Percentiles rank a stretch among this genome's conserved stretches.
Conservation (phyloP, 2,888 invertebrate species). For the Achlya flavicornis region DNA sequence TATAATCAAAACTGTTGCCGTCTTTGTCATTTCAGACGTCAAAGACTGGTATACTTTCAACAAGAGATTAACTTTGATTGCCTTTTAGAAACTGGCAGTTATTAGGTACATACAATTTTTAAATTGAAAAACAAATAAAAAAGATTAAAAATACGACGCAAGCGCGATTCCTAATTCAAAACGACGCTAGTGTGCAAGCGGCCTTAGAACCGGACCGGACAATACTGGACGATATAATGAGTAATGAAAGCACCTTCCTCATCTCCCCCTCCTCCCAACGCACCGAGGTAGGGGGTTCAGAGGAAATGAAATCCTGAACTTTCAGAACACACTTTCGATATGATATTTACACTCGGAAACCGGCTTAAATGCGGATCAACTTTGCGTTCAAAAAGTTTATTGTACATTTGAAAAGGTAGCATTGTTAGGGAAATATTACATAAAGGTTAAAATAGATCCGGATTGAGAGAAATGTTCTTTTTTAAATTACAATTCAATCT, state of each 20-base stretch:
- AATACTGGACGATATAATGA: slow-evolving; percentile 40
- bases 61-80: too few species aligned
- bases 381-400: slow-evolving; percentile 32
- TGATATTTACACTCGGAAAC: slow-evolving; percentile 52
- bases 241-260: slow-evolving; percentile 35
- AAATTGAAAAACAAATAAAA: too few species aligned
- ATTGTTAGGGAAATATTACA: background rate
- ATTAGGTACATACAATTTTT: too few species aligned
- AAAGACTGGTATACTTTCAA: too few species aligned
- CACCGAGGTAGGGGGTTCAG: slow-evolving; percentile 26
- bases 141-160: too few species aligned
- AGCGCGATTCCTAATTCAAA: background rate
- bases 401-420: slow-evolving; percentile 6
- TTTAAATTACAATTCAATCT: too few species aligned
- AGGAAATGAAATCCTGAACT: slow-evolving; percentile 63
- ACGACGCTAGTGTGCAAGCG: background rate
- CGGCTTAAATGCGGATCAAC: slow-evolving; percentile 44
- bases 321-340: slow-evolving; percentile 26
- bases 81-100: too few species aligned
- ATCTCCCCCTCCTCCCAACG: slow-evolving; percentile 19
- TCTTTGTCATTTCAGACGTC: too few species aligned
- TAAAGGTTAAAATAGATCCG: too few species aligned
- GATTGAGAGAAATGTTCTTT: too few species aligned
- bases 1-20: too few species aligned
- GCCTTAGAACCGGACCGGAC: slow-evolving; percentile 20